Evolutionary conservation across 2,113 vertebrate genomes (phyloP).

Genomic region (Grammomys dolichurus): DNA sequence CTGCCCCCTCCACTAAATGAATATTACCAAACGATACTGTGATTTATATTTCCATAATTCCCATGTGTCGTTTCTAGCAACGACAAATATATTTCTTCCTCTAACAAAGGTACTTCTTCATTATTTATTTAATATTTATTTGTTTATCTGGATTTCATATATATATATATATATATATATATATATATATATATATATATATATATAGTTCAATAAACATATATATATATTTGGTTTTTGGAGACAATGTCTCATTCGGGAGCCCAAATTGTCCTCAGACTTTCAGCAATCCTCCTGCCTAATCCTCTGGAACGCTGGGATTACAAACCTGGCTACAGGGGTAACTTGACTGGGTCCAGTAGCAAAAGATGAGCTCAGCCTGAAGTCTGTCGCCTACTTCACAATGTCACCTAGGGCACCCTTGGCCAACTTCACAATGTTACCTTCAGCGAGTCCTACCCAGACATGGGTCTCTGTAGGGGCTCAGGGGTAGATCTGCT

Average conservation of each 20-base stretch:
- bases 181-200: background rate
- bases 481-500: background rate
- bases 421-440: conserved; percentile 74
- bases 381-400: conserved; percentile 65
- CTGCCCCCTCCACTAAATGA: background rate
- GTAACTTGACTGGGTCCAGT: background rate
- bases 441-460: background rate
- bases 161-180: background rate
- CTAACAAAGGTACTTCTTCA: background rate
- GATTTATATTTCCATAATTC: background rate
- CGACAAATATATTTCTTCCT: background rate
- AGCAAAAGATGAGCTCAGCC: background rate
- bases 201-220: too few species aligned
- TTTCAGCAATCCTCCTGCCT: background rate
- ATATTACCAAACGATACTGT: background rate
- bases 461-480: conserved; percentile 43
- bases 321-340: background rate
- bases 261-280: background rate
- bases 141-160: background rate
- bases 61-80: background rate
- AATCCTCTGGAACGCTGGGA: background rate
- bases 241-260: background rate
- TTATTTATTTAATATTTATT: background rate
- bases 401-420: conserved; percentile 76
- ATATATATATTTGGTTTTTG: background rate